Percentiles rank a stretch among this genome's conserved stretches.
These are phyloP conservation scores for Endotricha flammealis DNA, from an alignment of 2,888 invertebrate genomes.

Conservation along the genomic window DNA sequence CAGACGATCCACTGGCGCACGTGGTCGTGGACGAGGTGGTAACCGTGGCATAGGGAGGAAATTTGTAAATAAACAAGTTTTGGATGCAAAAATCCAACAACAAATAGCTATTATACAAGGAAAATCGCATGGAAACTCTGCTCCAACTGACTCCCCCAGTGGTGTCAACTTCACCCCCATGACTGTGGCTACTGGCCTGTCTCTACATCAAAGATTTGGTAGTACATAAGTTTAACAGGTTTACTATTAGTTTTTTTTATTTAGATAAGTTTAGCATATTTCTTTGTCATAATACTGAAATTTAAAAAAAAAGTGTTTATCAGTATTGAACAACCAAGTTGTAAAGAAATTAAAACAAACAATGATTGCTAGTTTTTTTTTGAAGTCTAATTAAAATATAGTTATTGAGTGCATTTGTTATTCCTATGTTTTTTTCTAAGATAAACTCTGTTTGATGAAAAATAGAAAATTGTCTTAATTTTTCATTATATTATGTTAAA, in stretches of 20 bases:
- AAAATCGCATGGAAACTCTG: constrained; percentile 37
- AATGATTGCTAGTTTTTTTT: too few species aligned
- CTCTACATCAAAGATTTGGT: constrained; percentile 69
- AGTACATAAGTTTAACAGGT: constrained; percentile 29
- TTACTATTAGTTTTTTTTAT: constrained; percentile 3
- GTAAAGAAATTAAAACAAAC: too few species aligned
- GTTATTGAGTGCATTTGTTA: too few species aligned
- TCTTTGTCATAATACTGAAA: too few species aligned
- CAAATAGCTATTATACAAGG: constrained; percentile 71
- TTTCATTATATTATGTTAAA: too few species aligned
- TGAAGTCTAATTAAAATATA: too few species aligned
- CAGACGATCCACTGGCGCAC: constrained; percentile 39
- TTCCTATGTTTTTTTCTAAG: too few species aligned
- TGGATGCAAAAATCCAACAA: constrained; percentile 62
- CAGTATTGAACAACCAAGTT: too few species aligned
- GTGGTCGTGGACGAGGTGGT: constrained; percentile 55
- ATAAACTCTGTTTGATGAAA: too few species aligned
- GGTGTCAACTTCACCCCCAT: constrained; percentile 58
- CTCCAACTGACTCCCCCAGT: constrained; percentile 31
- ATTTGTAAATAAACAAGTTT: constrained; percentile 57
- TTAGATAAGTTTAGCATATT: too few species aligned
- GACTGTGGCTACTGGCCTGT: constrained; percentile 58
- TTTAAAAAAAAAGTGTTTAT: too few species aligned
- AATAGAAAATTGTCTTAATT: too few species aligned
- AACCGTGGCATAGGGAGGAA: constrained; percentile 54